Evolutionary conservation across 2,113 vertebrate species (phyloP).

Genomic region (Oophaga pumilio): DNA sequence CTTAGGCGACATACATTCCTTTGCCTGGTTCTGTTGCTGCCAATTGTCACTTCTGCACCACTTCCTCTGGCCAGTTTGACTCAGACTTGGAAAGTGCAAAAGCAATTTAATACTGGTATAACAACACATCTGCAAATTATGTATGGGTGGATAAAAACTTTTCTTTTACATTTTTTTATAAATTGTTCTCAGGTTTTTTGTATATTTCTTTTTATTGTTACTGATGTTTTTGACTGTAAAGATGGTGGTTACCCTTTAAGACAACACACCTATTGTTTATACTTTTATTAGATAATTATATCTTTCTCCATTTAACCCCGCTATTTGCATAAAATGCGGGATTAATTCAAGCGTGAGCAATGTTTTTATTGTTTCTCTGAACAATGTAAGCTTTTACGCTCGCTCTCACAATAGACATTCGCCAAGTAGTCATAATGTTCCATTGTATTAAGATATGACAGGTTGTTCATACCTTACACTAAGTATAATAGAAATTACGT

Average conservation of each 20-base stretch:
- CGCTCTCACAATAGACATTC: slow-evolving; percentile 17
- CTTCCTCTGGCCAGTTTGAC: neutral
- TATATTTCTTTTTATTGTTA: neutral
- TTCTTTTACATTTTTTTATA: neutral
- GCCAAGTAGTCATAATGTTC: slow-evolving; percentile 49
- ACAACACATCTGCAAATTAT: neutral
- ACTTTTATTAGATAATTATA: slow-evolving; percentile 20
- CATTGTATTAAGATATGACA: slow-evolving; percentile 37
- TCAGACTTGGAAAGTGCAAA: neutral
- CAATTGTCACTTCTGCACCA: neutral
- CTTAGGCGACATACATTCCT: neutral
- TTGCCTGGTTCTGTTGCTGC: too few species aligned
- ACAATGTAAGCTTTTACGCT: slow-evolving; percentile 43
- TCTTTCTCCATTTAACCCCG: slow-evolving; percentile 7
- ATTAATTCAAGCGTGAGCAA: slow-evolving; percentile 51
- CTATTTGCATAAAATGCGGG: slow-evolving; percentile 38
- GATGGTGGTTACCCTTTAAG: neutral
- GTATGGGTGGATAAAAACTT: too few species aligned
- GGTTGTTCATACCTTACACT: slow-evolving; percentile 32
- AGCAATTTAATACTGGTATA: neutral
- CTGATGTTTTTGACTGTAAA: neutral
- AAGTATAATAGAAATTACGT: slow-evolving; percentile 34
- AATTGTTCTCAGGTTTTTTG: neutral
- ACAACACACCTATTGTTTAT: slow-evolving; percentile 27
- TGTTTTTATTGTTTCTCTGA: slow-evolving; percentile 50